These are phyloP conservation scores for Liposcelis brunnea DNA, from an alignment of 2,888 invertebrate species.

Conservation along the genomic window DNA sequence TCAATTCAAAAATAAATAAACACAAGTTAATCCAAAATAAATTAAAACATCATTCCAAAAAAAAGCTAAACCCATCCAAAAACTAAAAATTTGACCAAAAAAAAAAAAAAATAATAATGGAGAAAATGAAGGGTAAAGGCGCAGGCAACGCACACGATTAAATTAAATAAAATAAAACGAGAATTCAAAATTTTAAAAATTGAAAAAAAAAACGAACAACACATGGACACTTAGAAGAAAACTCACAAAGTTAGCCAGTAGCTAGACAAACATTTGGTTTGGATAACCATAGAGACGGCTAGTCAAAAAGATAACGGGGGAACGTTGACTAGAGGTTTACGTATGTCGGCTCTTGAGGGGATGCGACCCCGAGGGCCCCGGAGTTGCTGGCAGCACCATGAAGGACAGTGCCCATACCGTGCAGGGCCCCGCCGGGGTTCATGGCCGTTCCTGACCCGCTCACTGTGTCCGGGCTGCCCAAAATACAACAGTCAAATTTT, in stretches of 20 bases:
- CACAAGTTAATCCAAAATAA: constrained; percentile 16
- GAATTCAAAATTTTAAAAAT: not conserved
- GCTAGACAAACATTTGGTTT: no score
- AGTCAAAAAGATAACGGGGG: not conserved
- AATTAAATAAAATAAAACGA: constrained; percentile 7
- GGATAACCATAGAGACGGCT: not conserved
- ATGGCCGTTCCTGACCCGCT: constrained; percentile 8
- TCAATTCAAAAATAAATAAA: constrained; percentile 18
- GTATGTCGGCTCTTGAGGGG: constrained; percentile 70
- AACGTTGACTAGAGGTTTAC: constrained; percentile 61
- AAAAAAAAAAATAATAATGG: constrained; percentile 18
- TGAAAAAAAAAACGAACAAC: not conserved
- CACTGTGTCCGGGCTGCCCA: constrained; percentile 11
- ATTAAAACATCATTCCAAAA: constrained; percentile 17
- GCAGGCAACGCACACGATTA: constrained; percentile 10
- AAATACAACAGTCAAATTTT: constrained; percentile 10
- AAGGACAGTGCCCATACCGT: constrained; percentile 17
- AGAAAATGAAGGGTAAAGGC: no score
- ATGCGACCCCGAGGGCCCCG: constrained; percentile 17
- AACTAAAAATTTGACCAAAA: constrained; percentile 29
- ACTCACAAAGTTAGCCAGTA: constrained; percentile 5
- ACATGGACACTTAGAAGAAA: not conserved
- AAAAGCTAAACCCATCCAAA: constrained; percentile 20
- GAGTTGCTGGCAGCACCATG: constrained; percentile 6
- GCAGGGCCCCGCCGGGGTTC: constrained; percentile 13